Evolutionary conservation across 2,888 invertebrate species (phyloP), one percentile per base, ranked within the genome.

Genomic region (Drosophila buzzatii): DNA sequence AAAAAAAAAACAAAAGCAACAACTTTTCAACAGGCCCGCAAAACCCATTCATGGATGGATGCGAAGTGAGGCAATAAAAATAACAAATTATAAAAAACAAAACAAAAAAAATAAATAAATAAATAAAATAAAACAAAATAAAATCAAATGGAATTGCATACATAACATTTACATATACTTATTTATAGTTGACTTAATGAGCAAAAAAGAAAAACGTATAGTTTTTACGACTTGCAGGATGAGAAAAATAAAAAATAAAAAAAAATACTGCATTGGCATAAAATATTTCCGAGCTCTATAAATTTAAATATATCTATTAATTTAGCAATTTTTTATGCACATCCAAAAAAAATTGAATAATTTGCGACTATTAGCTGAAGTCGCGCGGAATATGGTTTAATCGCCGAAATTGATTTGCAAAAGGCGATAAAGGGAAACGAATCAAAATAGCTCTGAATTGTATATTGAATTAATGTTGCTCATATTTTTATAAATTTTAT

Each of bases 101-200:
- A 42, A 37, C 18, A 51, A 55, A 44, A 35, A 45, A 45, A 39
- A 14, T 4, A 18, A 69, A 51, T n/a, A 33, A 61, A n/a, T 31
- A 37, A 10, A 8, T 23, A 68, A 70, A 52, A 68, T 49, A 37
- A 14, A 39, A 58, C 39, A 33, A 56, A 33, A 64, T 52, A 55
- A 59, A 20, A 45, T 47, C 57, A 66, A 70, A 75, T 63, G 67
- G 57, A 58, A 72, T 66, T 66, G 65, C 81, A 81, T 64, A 61
- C 63, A 80, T 71, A 81, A 62, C 66, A 81, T 81, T 81, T 81
- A 64, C 78, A 73, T 78, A 59, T 77, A 59, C 61, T 62, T 77
- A 65, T 81, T 80, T 63, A 62, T 57, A 57, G 47, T 51, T 57
- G 60, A 71, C 51, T 70, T 76, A 76, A 81, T 81, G 77, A 41